These are phyloP conservation scores for Empidonax alnorum DNA, from an alignment of 2,113 vertebrate species.

Conservation along the genomic window DNA sequence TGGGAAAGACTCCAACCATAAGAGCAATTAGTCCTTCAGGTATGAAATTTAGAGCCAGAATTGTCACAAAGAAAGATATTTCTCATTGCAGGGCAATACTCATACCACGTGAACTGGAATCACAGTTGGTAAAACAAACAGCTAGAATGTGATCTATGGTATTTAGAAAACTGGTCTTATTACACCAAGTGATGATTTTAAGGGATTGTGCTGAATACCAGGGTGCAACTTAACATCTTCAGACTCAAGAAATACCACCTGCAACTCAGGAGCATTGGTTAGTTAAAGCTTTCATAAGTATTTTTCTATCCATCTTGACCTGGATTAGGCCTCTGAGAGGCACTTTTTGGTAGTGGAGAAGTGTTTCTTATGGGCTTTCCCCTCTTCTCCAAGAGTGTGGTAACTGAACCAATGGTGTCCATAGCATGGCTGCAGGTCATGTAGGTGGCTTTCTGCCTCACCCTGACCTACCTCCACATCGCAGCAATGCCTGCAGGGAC, in stretches of 20 bases:
- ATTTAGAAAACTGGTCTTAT: not conserved
- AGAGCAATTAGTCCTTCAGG: not conserved
- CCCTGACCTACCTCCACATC: not conserved
- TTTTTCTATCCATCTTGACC: not conserved
- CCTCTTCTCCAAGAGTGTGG: not conserved
- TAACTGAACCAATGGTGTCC: not conserved
- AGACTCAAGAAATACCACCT: not conserved
- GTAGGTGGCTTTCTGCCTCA: not conserved
- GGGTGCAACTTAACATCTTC: not conserved
- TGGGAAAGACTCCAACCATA: not conserved
- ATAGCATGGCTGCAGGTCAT: not conserved
- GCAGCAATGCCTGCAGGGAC: not conserved
- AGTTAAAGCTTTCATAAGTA: not conserved
- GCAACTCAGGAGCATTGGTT: not conserved
- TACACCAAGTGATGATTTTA: not conserved
- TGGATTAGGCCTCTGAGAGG: not conserved
- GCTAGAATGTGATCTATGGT: not conserved
- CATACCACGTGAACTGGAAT: not conserved
- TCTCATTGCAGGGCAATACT: not conserved
- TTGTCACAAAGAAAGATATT: not conserved
- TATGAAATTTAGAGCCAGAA: not conserved
- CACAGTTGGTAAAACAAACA: not conserved
- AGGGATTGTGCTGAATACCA: not conserved
- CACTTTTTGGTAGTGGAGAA: not conserved
- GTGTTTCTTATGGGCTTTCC: not conserved